A percentile compares a stretch with the other conserved stretches of the same genome.
These are phyloP conservation scores for Copidosoma floridanum DNA, from an alignment of 1,140 invertebrate genomes.

Conservation along the genomic window DNA sequence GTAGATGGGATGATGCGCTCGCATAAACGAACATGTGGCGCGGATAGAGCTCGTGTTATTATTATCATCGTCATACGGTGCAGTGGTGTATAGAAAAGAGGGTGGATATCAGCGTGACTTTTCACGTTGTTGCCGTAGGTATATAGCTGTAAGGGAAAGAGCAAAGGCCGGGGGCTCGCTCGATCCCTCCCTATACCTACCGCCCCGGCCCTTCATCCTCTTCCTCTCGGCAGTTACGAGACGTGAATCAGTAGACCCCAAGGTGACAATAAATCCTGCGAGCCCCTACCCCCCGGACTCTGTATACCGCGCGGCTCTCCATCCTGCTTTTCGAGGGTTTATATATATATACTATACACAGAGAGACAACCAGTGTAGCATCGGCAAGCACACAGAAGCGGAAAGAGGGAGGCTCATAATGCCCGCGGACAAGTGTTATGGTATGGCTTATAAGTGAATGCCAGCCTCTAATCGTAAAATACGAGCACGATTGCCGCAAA, in stretches of 20 bases:
- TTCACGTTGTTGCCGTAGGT: too few relatives aligned
- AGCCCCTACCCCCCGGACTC: neutral
- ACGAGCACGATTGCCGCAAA: constrained; percentile 54
- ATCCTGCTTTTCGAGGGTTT: constrained; percentile 10
- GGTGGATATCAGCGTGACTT: constrained; percentile 20
- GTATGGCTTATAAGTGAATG: constrained; percentile 59
- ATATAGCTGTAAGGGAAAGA: constrained; percentile 17
- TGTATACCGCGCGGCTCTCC: constrained; percentile 25
- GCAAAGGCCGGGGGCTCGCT: too few relatives aligned
- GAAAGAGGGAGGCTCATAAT: constrained; percentile 45
- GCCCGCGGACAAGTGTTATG: constrained; percentile 57
- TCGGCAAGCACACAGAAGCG: constrained; percentile 7
- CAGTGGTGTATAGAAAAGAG: constrained; percentile 10
- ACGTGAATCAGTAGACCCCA: constrained; percentile 58
- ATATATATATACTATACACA: too few relatives aligned
- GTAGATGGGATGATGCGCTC: constrained; percentile 33
- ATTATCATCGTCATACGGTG: constrained; percentile 5
- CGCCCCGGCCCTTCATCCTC: too few relatives aligned
- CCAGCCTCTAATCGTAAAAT: constrained; percentile 57
- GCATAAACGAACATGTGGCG: constrained; percentile 51
- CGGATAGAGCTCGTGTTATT: neutral
- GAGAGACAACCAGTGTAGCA: too few relatives aligned
- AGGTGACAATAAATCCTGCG: constrained; percentile 56
- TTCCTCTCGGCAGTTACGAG: constrained; percentile 31
- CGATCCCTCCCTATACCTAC: too few relatives aligned